Evolutionary conservation across 1,140 invertebrate species (phyloP).

Genomic region (Micrasema longulum): DNA sequence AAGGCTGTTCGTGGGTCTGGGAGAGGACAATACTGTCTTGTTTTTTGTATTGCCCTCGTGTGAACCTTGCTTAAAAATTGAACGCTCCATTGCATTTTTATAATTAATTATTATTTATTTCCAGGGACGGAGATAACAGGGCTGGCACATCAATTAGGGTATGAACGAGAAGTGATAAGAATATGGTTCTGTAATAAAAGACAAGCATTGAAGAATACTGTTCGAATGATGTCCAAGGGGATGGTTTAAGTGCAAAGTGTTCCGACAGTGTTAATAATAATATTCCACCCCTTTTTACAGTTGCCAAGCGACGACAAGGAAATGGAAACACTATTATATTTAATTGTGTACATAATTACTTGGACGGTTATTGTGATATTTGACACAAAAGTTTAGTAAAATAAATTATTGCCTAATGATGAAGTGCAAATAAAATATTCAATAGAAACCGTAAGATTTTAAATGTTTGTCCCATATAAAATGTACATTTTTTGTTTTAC

Average conservation of each 20-base stretch:
- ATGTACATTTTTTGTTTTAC: too few relatives aligned
- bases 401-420: conserved; percentile 28
- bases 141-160: conserved; percentile 93
- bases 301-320: conserved; percentile 45
- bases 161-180: conserved; percentile 96
- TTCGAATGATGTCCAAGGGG: conserved; percentile 89
- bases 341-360: conserved; percentile 37
- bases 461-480: too few relatives aligned
- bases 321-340: too few relatives aligned
- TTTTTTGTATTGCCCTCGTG: too few relatives aligned
- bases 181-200: conserved; percentile 99
- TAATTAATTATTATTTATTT: conserved; percentile 53
- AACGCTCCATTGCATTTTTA: too few relatives aligned
- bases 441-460: too few relatives aligned
- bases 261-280: not conserved
- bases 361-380: conserved; percentile 47
- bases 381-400: conserved; percentile 27
- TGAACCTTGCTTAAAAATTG: too few relatives aligned
- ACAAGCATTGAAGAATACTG: conserved; percentile 96
- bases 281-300: conserved; percentile 10
- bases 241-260: conserved; percentile 66
- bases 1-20: too few relatives aligned
- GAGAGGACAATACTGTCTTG: too few relatives aligned
- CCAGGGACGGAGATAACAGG: conserved; percentile 96
- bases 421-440: conserved; percentile 48